A percentile compares a stretch with the other conserved stretches of the same genome.
These are phyloP conservation scores for Exocentrus adspersus DNA, from an alignment of 2,888 invertebrate species.

Conservation along the genomic window DNA sequence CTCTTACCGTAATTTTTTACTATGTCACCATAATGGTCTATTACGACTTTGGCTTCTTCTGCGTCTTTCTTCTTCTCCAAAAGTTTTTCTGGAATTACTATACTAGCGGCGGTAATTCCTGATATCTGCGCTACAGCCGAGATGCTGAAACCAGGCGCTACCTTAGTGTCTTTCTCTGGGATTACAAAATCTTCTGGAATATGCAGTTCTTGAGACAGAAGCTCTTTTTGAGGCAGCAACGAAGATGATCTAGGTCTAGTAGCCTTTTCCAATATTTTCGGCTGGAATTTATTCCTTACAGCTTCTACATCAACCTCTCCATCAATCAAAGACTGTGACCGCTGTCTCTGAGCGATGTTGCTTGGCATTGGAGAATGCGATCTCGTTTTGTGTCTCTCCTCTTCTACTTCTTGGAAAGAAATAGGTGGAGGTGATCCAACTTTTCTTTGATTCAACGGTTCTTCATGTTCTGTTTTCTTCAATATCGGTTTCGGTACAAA, in stretches of 20 bases:
- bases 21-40: constrained; percentile 84
- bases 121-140: constrained; percentile 55
- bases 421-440: constrained; percentile 23
- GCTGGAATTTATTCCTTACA: constrained; percentile 11
- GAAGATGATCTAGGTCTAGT: constrained; percentile 49
- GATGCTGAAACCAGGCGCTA: constrained; percentile 42
- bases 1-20: constrained; percentile 74
- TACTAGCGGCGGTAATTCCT: constrained; percentile 58
- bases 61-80: constrained; percentile 62
- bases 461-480: constrained; percentile 64
- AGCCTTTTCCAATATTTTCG: constrained; percentile 26
- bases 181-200: constrained; percentile 26
- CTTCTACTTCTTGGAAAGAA: constrained; percentile 31
- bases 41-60: constrained; percentile 76
- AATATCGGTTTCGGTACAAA: constrained; percentile 83
- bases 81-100: constrained; percentile 56
- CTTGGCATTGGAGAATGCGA: constrained; percentile 45
- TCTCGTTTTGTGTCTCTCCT: constrained; percentile 33
- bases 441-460: constrained; percentile 27
- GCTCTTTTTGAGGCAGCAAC: constrained; percentile 41
- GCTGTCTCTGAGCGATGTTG: constrained; percentile 19
- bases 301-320: constrained; percentile 14
- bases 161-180: constrained; percentile 25
- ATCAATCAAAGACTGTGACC: constrained; percentile 39
- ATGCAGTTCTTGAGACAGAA: constrained; percentile 14